A percentile compares a stretch with the other conserved stretches of the same genome.
phyloP scores from a whole-genome alignment of 1,140 invertebrate species.

The Drosophila suzukii region DNA sequence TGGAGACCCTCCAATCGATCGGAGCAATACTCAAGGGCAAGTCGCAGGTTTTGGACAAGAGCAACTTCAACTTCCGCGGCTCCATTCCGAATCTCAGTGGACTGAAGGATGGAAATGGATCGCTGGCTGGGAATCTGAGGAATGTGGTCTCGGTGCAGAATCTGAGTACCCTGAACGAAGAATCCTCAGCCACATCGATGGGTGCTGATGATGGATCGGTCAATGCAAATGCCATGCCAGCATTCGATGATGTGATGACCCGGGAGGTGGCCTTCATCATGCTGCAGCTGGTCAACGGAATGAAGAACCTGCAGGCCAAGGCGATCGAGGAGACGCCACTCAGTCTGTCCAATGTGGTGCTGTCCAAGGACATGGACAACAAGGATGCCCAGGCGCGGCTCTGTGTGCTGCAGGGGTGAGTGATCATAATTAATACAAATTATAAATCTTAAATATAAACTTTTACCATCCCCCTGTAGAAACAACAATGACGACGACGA shows the following conservation, averaged over 20 bases:
- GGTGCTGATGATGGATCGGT: slow-evolving; percentile 50
- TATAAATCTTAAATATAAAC: background rate
- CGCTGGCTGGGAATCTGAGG: slow-evolving; percentile 49
- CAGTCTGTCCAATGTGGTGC: slow-evolving; percentile 86
- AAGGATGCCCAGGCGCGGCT: slow-evolving; percentile 87
- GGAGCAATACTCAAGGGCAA: slow-evolving; percentile 86
- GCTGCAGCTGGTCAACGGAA: slow-evolving; percentile 91
- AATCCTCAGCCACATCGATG: slow-evolving; percentile 34
- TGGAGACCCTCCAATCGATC: slow-evolving; percentile 89
- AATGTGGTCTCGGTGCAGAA: slow-evolving; percentile 83
- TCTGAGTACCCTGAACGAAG: slow-evolving; percentile 75
- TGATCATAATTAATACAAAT: background rate
- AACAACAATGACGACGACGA: slow-evolving; percentile 86
- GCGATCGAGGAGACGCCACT: slow-evolving; percentile 91
- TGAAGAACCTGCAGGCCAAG: slow-evolving; percentile 93
- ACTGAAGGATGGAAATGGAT: slow-evolving; percentile 43
- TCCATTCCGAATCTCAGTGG: slow-evolving; percentile 78
- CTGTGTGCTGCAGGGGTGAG: slow-evolving; percentile 90
- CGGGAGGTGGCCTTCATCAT: slow-evolving; percentile 89
- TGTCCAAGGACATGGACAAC: slow-evolving; percentile 86
- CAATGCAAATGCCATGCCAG: slow-evolving; percentile 65
- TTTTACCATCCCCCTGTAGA: slow-evolving; percentile 19
- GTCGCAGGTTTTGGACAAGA: slow-evolving; percentile 84
- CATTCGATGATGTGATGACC: slow-evolving; percentile 83
- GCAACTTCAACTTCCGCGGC: slow-evolving; percentile 81